Conservation (phyloP, 1,140 invertebrate genomes). For the Lasaia peninsularis region DNA sequence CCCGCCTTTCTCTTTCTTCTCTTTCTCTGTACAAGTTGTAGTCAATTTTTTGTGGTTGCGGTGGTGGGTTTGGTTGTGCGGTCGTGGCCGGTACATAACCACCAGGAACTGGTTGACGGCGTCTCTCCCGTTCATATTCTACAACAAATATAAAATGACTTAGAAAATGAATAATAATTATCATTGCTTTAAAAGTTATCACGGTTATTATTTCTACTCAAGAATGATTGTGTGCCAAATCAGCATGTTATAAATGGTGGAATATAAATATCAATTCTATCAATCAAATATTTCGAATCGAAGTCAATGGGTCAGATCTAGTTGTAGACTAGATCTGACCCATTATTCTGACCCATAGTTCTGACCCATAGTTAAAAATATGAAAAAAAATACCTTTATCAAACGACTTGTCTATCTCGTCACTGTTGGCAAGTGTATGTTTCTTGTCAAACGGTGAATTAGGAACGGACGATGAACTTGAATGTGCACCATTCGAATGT, state of each 20-base stretch:
- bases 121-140: slow-evolving; percentile 66
- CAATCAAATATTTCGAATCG: no score
- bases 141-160: slow-evolving; percentile 16
- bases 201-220: no score
- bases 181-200: no score
- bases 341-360: no score
- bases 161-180: no score
- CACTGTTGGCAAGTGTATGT: slow-evolving; percentile 41
- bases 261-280: no score
- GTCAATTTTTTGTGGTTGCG: slow-evolving; percentile 65
- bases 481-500: slow-evolving; percentile 42
- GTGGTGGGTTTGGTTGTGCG: slow-evolving; percentile 30
- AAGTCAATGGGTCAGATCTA: background rate
- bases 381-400: slow-evolving; percentile 51
- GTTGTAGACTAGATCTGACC: no score
- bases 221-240: no score
- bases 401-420: slow-evolving; percentile 67
- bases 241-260: no score
- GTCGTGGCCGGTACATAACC: slow-evolving; percentile 60
- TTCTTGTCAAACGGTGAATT: slow-evolving; percentile 56
- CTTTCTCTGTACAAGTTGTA: slow-evolving; percentile 67
- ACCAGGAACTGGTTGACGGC: slow-evolving; percentile 52
- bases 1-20: slow-evolving; percentile 57
- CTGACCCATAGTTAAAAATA: no score
- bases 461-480: slow-evolving; percentile 32